Conservation (phyloP, 2,113 vertebrate species). For the Irena cyanogastra region DNA sequence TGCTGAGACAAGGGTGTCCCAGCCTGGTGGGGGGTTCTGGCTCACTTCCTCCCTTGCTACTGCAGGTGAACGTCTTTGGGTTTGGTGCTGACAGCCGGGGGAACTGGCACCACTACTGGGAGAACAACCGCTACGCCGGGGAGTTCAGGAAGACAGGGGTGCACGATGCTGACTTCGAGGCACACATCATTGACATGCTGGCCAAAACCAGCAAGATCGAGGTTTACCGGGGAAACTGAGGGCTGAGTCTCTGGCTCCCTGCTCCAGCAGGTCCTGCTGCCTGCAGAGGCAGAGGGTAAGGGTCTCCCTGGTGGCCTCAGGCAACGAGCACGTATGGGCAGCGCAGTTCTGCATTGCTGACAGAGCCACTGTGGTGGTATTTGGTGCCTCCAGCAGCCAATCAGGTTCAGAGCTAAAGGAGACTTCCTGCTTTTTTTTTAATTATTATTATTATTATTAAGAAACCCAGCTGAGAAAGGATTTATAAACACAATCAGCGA, state of each 20-base stretch:
- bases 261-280: not conserved
- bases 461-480: not conserved
- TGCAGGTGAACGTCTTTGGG: slow-evolving; percentile 94
- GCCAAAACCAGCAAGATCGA: slow-evolving; percentile 89
- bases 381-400: slow-evolving; percentile 2
- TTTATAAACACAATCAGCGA: slow-evolving; percentile 8
- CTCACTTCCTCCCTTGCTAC: not conserved
- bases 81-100: slow-evolving; percentile 93
- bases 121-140: slow-evolving; percentile 94
- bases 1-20: not conserved
- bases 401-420: slow-evolving; percentile 21
- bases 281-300: not conserved
- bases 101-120: slow-evolving; percentile 99
- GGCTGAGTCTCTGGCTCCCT: not conserved
- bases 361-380: not conserved
- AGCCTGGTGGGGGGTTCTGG: not conserved
- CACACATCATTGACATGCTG: slow-evolving; percentile 89
- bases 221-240: slow-evolving; percentile 90
- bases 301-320: not conserved
- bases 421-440: not conserved
- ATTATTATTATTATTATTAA: not conserved
- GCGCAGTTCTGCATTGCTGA: accelerated
- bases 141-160: slow-evolving; percentile 96
- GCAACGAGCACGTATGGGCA: not conserved
- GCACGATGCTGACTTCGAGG: slow-evolving; percentile 94